phyloP scores from a whole-genome alignment of 2,113 vertebrate species.

The Murina feae region DNA sequence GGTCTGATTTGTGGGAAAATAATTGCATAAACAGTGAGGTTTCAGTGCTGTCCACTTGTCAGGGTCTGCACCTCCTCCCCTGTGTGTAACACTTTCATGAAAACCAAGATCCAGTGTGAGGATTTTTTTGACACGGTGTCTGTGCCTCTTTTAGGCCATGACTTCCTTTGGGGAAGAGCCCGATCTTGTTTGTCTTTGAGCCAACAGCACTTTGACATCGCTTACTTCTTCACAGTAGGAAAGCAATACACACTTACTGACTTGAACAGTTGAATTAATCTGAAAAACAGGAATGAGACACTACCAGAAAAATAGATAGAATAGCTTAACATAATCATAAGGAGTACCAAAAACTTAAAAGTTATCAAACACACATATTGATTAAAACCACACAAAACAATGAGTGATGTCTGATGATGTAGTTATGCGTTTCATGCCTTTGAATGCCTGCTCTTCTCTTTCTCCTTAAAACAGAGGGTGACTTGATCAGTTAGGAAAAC shows the following conservation, averaged over 20 bases:
- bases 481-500: neutral
- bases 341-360: neutral
- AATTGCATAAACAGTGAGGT: neutral
- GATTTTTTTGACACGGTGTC: neutral
- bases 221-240: neutral
- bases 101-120: neutral
- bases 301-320: neutral
- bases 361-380: neutral
- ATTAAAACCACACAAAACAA: neutral
- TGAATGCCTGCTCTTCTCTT: neutral
- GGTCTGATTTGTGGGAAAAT: neutral
- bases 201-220: neutral
- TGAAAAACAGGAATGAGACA: neutral
- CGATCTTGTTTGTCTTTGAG: neutral
- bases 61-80: neutral
- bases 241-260: neutral
- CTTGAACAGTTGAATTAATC: neutral
- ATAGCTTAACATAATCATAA: neutral
- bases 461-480: neutral
- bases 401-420: neutral
- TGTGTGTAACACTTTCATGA: neutral
- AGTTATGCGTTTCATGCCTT: neutral
- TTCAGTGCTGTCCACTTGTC: neutral
- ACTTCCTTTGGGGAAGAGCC: neutral
- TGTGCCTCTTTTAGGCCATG: neutral